Evolutionary conservation across 2,113 vertebrate genomes (phyloP), one percentile per base, ranked within the genome.

Genomic region (Caranx melampygus): DNA sequence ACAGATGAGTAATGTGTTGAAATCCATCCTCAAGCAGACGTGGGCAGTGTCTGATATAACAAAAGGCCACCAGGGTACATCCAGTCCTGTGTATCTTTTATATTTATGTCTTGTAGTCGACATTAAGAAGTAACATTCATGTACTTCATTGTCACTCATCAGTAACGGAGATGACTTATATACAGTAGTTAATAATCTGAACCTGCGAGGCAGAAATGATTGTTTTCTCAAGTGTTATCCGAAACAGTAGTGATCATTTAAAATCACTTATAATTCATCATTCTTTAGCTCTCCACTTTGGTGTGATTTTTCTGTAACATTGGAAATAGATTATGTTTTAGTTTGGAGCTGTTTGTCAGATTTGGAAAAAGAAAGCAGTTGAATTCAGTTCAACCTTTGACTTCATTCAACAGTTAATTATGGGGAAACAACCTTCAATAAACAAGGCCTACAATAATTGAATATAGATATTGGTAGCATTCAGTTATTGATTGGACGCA

Each of bases 21-120:
- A 33, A 15, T 40, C 35, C 44, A n/a, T 65, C 49, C 62, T 14
- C 31, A 20, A 49, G 33, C n/a, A 40, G 69, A 18, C 11, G 42
- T 79, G 42, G 44, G 42, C 55, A 60, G 37, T 45, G n/a, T 52
- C 62, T 58, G 33, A 75, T 45, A 66, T 58, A 11, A 1, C 7
- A 49, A 49, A 33, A 51, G 14, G 7, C 7, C 15, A 37, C 31
- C n/a, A n/a, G 4, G 14, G 14, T 68, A 59, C 5, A 35, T 21
- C 26, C 5, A 60, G 12, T 64, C 34, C 15, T 20, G 5, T 21
- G 8, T 45, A 7, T 13, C 10, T 78, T 18, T 20, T 20, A 6
- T 1, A 47, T 47, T 47, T 5, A 1, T 26, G 49, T 35, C 10
- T 72, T 40, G 11, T 7, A 58, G 1, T 55, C 20, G 5, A 40